Conservation (phyloP, 1,140 invertebrate genomes). For the Parapsyche elsis region DNA sequence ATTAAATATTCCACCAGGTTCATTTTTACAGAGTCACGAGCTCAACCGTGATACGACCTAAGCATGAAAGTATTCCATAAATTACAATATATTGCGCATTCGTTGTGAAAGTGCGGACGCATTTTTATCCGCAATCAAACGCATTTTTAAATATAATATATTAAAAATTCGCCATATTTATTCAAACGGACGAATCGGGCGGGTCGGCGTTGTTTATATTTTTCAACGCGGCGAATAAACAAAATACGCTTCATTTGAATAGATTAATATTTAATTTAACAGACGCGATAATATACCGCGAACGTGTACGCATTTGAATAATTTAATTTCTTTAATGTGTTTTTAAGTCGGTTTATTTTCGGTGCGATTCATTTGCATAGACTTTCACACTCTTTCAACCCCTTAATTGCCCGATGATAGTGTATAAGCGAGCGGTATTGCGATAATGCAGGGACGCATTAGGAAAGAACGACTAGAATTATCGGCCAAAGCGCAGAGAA, state of each 20-base stretch:
- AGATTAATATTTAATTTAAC: neutral
- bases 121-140: no score
- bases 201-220: no score
- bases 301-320: neutral
- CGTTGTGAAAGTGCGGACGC: no score
- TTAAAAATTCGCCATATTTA: no score
- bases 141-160: no score
- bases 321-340: slow-evolving; percentile 27
- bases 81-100: no score
- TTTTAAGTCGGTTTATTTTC: slow-evolving; percentile 14
- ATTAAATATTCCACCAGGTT: neutral
- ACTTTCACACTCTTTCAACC: neutral
- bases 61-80: neutral
- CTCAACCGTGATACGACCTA: neutral
- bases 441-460: slow-evolving; percentile 18
- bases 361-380: neutral
- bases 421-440: neutral
- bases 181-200: no score
- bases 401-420: slow-evolving; percentile 29
- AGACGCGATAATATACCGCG: neutral
- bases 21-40: neutral
- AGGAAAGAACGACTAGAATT: neutral
- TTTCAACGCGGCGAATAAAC: no score
- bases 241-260: neutral
- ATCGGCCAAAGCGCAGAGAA: neutral